These are phyloP conservation scores for Macrostomum lignano DNA, from an alignment of 1,140 invertebrate species.

Conservation along the genomic window DNA sequence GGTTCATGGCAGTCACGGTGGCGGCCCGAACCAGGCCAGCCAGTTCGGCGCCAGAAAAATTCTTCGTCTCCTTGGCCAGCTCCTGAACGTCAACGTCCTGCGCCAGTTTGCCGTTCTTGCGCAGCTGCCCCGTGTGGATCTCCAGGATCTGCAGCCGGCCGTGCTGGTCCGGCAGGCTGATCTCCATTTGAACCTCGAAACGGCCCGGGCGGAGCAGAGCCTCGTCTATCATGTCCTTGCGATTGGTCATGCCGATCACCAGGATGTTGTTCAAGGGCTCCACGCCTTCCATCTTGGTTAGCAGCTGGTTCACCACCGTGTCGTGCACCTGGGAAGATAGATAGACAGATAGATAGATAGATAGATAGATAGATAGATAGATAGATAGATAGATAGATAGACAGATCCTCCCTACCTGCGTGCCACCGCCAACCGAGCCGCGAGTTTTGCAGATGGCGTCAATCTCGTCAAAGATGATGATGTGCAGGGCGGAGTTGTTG, in stretches of 20 bases:
- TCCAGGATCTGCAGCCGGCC: slow-evolving; percentile 73
- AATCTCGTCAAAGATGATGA: slow-evolving; percentile 98
- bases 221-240: slow-evolving; percentile 96
- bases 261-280: slow-evolving; percentile 97
- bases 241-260: slow-evolving; percentile 64
- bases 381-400: too few relatives aligned
- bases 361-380: too few relatives aligned
- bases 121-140: slow-evolving; percentile 79
- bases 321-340: slow-evolving; percentile 52
- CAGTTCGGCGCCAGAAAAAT: slow-evolving; percentile 95
- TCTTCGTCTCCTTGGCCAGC: slow-evolving; percentile 61
- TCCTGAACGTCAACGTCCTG: slow-evolving; percentile 59
- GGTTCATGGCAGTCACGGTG: slow-evolving; percentile 91
- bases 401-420: too few relatives aligned
- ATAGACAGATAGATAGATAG: neutral
- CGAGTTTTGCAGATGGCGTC: slow-evolving; percentile 96
- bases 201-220: slow-evolving; percentile 77
- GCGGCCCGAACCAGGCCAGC: slow-evolving; percentile 88
- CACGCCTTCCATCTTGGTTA: slow-evolving; percentile 95
- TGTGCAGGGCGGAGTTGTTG: slow-evolving; percentile 71
- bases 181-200: slow-evolving; percentile 39
- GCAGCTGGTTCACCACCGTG: slow-evolving; percentile 91
- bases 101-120: slow-evolving; percentile 57
- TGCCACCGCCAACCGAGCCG: slow-evolving; percentile 75
- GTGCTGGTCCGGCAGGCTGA: slow-evolving; percentile 55